Base-by-base conservation (phyloP, 2,888 invertebrate species). In the Cepaea hortensis region DNA sequence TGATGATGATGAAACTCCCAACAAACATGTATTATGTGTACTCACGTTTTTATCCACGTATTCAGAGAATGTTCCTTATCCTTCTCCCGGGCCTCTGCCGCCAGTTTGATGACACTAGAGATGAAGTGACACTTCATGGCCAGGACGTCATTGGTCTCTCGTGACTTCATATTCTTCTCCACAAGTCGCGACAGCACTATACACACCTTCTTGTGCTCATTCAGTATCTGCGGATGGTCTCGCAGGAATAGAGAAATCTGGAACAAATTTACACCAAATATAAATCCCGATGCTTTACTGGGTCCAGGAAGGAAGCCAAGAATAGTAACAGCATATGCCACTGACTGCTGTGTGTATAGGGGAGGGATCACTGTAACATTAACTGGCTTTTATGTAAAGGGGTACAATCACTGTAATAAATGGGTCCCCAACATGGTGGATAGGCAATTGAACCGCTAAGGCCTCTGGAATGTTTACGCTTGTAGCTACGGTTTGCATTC, bases 181-280 rank as follows among this genome's bases (percentile, higher is more conserved):
- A 97, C 96, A 95, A 99, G 96, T 86, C 97, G 94, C 91, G 97
- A 97, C 88, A 99, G 95, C 0, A 98, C 97, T 93, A 96, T 97
- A 90, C 96, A 94, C 62, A 96, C 95, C 94, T 97, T 97, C 20
- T 96, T 95, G 86, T 97, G 95, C 94, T 98, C 96, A 90, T 97
- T 97, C 85, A 97, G 93, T 62, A 98, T 95, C 23, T 96, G 96
- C 2, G 96, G 96, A 91, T 96, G 95, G 87, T 96, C 96, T 92
- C 97, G 96, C n/a, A 98, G 94, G 83, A 90, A 92, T 87, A 94
- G 89, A 6, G 93, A 91, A 18, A 95, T 89, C 90, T 93, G 97
- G 86, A 86, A 81, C 65, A 68, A 50, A 86, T 55, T 6, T 9
- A 55, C 7, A 55, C 7, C 11, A 55, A 55, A 9, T 55, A 11